Conservation (phyloP, 2,113 vertebrate genomes). For the Otolemur garnettii region DNA sequence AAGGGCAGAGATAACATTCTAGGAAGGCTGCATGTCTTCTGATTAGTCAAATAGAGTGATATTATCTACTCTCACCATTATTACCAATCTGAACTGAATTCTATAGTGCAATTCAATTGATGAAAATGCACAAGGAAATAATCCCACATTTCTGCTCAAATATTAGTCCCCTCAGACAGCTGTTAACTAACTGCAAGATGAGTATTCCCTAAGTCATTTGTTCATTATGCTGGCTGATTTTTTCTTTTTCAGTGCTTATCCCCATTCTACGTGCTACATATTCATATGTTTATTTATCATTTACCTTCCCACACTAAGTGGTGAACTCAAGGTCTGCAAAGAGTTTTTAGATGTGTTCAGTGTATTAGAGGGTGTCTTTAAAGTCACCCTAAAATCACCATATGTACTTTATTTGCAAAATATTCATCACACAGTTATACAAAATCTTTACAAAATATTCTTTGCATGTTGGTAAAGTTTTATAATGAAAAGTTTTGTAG, state of each 20-base stretch:
- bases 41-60: background rate
- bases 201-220: background rate
- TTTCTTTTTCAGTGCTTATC: background rate
- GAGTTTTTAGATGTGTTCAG: too few relatives aligned
- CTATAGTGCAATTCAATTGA: background rate
- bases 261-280: background rate
- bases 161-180: fast-evolving
- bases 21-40: background rate
- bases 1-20: fast-evolving
- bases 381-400: too few relatives aligned
- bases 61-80: background rate
- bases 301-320: too few relatives aligned
- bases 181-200: background rate
- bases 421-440: too few relatives aligned
- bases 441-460: too few relatives aligned
- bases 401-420: too few relatives aligned
- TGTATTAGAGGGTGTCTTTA: too few relatives aligned
- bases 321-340: too few relatives aligned
- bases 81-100: background rate
- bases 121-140: background rate
- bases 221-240: background rate
- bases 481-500: too few relatives aligned
- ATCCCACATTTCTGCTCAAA: background rate
- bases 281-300: background rate
- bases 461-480: too few relatives aligned